Conservation (phyloP, 2,888 invertebrate genomes). For the Drosophila aldrichi region DNA sequence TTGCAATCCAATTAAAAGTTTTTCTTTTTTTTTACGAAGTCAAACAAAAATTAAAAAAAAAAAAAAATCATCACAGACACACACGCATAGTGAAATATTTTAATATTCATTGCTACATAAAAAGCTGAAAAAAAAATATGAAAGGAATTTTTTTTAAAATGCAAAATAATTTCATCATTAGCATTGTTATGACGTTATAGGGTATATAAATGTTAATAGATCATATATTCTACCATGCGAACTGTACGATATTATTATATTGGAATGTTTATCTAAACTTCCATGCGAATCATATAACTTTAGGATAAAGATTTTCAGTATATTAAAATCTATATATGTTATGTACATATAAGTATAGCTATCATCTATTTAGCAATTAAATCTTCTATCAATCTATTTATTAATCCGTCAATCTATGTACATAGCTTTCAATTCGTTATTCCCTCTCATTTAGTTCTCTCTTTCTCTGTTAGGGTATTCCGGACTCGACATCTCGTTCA, state of each 20-base stretch:
- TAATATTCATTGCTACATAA: slow-evolving; percentile 65
- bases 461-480: slow-evolving; percentile 2
- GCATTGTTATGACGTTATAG: not conserved
- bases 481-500: not conserved
- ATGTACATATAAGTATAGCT: too few species aligned
- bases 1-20: slow-evolving; percentile 74
- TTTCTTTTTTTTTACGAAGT: slow-evolving; percentile 64
- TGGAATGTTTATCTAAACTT: too few species aligned
- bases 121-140: slow-evolving; percentile 11
- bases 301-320: too few species aligned
- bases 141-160: slow-evolving; percentile 1
- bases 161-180: not conserved
- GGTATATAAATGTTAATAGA: not conserved
- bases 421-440: too few species aligned
- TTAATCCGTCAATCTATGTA: not conserved
- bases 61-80: not conserved
- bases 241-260: too few species aligned
- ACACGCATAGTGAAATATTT: slow-evolving; percentile 42
- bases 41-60: slow-evolving; percentile 19
- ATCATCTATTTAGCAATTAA: too few species aligned
- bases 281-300: too few species aligned
- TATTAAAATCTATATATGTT: too few species aligned
- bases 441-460: too few species aligned
- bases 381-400: not conserved
- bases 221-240: too few species aligned